Evolutionary conservation across 2,888 invertebrate species (phyloP).

Genomic region (Oxycera nigricornis): DNA sequence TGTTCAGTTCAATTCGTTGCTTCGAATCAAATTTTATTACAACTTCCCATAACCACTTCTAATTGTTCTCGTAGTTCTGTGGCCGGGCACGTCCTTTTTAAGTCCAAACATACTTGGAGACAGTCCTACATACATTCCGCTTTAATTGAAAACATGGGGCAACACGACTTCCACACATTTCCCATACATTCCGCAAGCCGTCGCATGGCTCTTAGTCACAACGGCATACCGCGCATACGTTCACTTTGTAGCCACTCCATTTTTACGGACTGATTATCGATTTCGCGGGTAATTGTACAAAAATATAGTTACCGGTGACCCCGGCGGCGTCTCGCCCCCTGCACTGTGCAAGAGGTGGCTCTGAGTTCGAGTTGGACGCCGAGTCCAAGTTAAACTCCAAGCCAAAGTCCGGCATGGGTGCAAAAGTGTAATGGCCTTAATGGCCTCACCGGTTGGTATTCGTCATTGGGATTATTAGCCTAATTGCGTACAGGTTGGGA

Average conservation of each 20-base stretch:
- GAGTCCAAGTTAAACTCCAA: background rate
- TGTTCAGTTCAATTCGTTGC: no score
- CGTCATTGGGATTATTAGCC: slow-evolving; percentile 13
- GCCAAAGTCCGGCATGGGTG: background rate
- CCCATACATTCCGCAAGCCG: background rate
- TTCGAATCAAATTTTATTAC: no score
- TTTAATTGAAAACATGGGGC: background rate
- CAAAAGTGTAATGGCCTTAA: background rate
- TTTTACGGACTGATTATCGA: slow-evolving; percentile 13
- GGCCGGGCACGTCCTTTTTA: background rate
- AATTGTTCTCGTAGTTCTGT: background rate
- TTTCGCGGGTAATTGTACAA: slow-evolving; percentile 6
- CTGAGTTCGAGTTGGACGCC: no score
- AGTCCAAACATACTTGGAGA: background rate
- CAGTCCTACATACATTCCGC: background rate
- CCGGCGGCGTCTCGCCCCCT: no score
- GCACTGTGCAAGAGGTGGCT: no score
- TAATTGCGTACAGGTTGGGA: background rate
- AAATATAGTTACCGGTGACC: background rate
- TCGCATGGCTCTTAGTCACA: background rate
- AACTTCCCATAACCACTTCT: background rate
- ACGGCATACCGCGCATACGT: background rate
- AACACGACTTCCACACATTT: background rate
- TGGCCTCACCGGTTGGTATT: background rate
- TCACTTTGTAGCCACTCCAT: background rate